These are phyloP conservation scores for Bombus superbus DNA, from an alignment of 1,140 invertebrate species.

Conservation along the genomic window DNA sequence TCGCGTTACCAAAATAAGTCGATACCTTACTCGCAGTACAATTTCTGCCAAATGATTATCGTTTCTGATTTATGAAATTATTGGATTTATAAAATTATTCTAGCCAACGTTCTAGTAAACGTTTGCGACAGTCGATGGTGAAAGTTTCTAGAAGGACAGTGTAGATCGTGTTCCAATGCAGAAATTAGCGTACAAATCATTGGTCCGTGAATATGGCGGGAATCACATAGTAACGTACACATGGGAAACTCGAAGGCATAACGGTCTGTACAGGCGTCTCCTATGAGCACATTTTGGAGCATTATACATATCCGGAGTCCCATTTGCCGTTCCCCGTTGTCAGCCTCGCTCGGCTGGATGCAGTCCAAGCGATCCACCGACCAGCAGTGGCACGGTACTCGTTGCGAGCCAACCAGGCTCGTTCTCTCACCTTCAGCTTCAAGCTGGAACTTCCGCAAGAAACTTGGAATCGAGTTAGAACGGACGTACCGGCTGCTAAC, in stretches of 20 bases:
- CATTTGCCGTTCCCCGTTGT: constrained; percentile 69
- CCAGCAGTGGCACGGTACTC: constrained; percentile 9
- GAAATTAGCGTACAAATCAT: constrained; percentile 69
- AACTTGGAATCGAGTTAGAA: constrained; percentile 40
- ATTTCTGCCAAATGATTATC: neutral
- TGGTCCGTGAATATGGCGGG: constrained; percentile 56
- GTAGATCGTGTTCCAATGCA: constrained; percentile 40
- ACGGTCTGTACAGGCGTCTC: constrained; percentile 11
- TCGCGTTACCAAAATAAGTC: neutral
- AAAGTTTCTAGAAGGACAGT: constrained; percentile 41
- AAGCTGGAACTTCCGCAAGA: constrained; percentile 23
- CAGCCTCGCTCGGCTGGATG: constrained; percentile 71
- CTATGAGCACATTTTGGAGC: constrained; percentile 38
- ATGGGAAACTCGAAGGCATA: neutral
- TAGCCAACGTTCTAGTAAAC: neutral
- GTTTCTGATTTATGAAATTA: neutral
- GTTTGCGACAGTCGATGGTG: constrained; percentile 16
- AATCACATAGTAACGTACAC: constrained; percentile 41
- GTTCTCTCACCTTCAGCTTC: constrained; percentile 6
- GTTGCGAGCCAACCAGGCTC: neutral
- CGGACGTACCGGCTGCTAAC: neutral
- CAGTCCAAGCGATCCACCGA: constrained; percentile 61
- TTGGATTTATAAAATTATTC: too few species aligned
- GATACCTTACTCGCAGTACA: neutral
- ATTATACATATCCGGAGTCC: constrained; percentile 57